Evolutionary conservation across 2,888 invertebrate species (phyloP).

Genomic region (Neoaliturus tenellus): DNA sequence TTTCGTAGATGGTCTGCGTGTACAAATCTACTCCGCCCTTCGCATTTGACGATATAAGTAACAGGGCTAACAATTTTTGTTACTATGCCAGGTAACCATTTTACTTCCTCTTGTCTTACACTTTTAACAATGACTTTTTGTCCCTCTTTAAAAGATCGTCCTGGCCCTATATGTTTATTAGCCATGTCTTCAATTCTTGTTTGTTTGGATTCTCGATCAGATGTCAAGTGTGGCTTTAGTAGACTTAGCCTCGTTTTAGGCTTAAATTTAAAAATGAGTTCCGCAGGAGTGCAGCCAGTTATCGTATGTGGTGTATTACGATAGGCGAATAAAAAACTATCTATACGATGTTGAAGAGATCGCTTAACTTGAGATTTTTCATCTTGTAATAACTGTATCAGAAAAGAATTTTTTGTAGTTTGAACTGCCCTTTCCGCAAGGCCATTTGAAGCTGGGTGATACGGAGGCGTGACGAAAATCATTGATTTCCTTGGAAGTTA

Average conservation of each 20-base stretch:
- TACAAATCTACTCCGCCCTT: neutral
- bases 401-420: constrained; percentile 62
- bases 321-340: constrained; percentile 60
- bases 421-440: constrained; percentile 67
- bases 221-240: neutral
- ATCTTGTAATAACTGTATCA: neutral
- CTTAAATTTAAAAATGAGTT: neutral
- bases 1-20: neutral
- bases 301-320: constrained; percentile 64
- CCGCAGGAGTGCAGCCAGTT: constrained; percentile 65
- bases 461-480: constrained; percentile 55
- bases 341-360: constrained; percentile 64
- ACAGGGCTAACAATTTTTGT: neutral
- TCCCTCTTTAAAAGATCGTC: neutral
- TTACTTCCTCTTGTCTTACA: constrained; percentile 1
- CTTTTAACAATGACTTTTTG: neutral
- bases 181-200: neutral
- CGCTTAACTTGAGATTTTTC: neutral
- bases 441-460: constrained; percentile 67
- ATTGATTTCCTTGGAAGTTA: too few species aligned
- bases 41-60: neutral
- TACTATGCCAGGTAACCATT: neutral
- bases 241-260: neutral
- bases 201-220: neutral
- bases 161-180: neutral